phyloP scores from a whole-genome alignment of 2,888 invertebrate species.

The Phymatocera aterrima region DNA sequence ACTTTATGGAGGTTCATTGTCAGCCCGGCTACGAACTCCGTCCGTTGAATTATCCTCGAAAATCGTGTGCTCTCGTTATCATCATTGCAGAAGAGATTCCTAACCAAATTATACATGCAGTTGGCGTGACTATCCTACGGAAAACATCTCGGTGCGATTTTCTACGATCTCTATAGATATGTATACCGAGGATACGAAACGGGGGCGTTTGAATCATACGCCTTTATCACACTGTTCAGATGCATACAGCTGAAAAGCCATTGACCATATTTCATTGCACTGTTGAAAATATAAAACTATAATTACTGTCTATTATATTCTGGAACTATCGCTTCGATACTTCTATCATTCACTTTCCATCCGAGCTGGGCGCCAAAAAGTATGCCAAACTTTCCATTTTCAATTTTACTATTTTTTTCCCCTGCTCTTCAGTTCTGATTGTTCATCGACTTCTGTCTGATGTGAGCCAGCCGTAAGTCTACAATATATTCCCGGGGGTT shows the following conservation, averaged over 20 bases:
- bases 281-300: neutral
- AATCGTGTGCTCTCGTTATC: neutral
- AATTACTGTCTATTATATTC: neutral
- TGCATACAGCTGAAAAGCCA: neutral
- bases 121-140: neutral
- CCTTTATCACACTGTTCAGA: neutral
- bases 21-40: neutral
- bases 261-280: neutral
- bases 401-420: neutral
- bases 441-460: no score
- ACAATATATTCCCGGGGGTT: no score
- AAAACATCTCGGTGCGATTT: neutral
- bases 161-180: no score
- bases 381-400: conserved; percentile 11
- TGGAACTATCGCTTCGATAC: neutral
- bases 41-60: no score
- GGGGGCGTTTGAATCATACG: conserved; percentile 8
- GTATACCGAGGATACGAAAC: neutral
- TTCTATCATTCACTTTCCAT: conserved; percentile 28
- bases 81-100: neutral
- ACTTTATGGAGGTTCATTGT: conserved; percentile 13
- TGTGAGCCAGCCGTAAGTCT: no score
- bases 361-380: conserved; percentile 5
- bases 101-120: neutral
- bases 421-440: no score